Evolutionary conservation across 2,888 invertebrate species (phyloP).

Genomic region (Agonopterix subpropinquella): DNA sequence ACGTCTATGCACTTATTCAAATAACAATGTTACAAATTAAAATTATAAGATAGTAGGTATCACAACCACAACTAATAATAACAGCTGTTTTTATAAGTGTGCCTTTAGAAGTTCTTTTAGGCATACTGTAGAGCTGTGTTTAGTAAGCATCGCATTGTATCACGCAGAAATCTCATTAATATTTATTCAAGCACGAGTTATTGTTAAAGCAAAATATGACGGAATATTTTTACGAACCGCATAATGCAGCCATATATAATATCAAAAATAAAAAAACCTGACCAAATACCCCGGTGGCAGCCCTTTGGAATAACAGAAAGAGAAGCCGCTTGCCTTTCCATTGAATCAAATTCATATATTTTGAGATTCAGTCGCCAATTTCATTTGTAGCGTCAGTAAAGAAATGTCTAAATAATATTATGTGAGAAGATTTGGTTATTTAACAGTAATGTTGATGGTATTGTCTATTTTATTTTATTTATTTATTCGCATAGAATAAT

Average conservation of each 20-base stretch:
- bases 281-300: slow-evolving; percentile 66
- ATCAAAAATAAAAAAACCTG: slow-evolving; percentile 57
- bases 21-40: too few species aligned
- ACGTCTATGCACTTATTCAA: too few species aligned
- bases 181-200: slow-evolving; percentile 17
- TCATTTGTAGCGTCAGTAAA: slow-evolving; percentile 58
- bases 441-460: too few species aligned
- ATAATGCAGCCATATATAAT: slow-evolving; percentile 57
- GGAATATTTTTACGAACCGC: slow-evolving; percentile 42
- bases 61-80: too few species aligned
- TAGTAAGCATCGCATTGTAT: neutral
- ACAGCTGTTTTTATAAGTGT: too few species aligned
- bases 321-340: slow-evolving; percentile 73
- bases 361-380: slow-evolving; percentile 76
- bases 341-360: slow-evolving; percentile 77
- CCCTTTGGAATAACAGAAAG: slow-evolving; percentile 69
- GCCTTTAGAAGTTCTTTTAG: too few species aligned
- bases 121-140: too few species aligned
- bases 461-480: too few species aligned
- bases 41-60: too few species aligned
- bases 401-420: slow-evolving; percentile 12
- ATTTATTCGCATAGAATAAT: too few species aligned
- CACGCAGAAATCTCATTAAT: slow-evolving; percentile 11
- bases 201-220: slow-evolving; percentile 43
- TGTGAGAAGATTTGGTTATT: too few species aligned